phyloP scores from a whole-genome alignment of 2,888 invertebrate species.

The Lissocephala sabroskyi region DNA sequence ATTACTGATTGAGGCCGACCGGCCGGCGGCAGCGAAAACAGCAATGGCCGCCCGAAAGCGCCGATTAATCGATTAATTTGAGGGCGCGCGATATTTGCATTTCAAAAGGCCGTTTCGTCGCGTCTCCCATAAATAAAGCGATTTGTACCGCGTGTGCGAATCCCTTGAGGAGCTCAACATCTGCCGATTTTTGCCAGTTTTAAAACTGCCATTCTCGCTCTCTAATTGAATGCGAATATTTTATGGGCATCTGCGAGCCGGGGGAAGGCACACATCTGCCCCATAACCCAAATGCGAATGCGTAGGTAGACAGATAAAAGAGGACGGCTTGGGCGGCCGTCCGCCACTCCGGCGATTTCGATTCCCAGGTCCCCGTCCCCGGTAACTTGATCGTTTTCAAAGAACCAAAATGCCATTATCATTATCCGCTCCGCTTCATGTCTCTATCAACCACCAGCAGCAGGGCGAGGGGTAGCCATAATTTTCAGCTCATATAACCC shows the following conservation, averaged over 20 bases:
- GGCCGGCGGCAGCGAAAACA: too few relatives aligned
- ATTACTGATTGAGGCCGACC: too few relatives aligned
- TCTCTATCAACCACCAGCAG: constrained; percentile 46
- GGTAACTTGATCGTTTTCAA: constrained; percentile 56
- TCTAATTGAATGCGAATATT: constrained; percentile 34
- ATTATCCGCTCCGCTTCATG: constrained; percentile 59
- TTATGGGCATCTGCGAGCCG: constrained; percentile 9
- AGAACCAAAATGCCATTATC: constrained; percentile 58
- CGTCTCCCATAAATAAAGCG: too few relatives aligned
- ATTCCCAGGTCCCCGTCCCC: too few relatives aligned
- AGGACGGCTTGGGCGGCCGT: background rate
- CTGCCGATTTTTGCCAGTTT: constrained; percentile 15
- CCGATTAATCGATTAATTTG: too few relatives aligned
- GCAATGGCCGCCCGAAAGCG: too few relatives aligned
- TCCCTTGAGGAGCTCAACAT: constrained; percentile 3
- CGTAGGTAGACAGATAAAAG: constrained; percentile 38
- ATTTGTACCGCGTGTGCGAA: too few relatives aligned
- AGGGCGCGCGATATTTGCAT: too few relatives aligned
- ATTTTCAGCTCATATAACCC: constrained; percentile 56
- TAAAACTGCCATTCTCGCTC: too few relatives aligned
- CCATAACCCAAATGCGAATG: background rate
- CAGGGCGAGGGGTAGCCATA: constrained; percentile 9
- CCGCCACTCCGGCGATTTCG: constrained; percentile 19
- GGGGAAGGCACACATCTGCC: constrained; percentile 38
- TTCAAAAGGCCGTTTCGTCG: too few relatives aligned